Percentiles rank a stretch among this genome's conserved stretches.
These are phyloP conservation scores for Pimephales promelas DNA, from an alignment of 2,113 vertebrate species.

Conservation along the genomic window DNA sequence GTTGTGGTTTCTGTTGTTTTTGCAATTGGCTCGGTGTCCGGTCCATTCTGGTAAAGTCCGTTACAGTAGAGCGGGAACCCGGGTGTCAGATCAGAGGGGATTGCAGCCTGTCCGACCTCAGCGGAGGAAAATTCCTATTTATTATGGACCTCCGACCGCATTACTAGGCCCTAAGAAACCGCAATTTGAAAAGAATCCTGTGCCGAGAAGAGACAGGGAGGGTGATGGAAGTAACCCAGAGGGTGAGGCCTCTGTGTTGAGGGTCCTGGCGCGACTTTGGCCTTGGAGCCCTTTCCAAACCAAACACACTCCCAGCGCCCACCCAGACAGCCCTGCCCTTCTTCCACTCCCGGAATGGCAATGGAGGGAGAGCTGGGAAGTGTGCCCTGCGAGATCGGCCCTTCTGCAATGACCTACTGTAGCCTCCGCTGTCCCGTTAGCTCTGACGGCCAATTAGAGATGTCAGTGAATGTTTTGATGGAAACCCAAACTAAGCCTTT, in stretches of 20 bases:
- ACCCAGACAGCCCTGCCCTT: slow-evolving; percentile 51
- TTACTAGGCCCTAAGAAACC: slow-evolving; percentile 37
- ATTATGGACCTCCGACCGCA: slow-evolving; percentile 46
- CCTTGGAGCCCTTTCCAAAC: slow-evolving; percentile 52
- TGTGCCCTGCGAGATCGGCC: slow-evolving; percentile 7
- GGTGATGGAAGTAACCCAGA: slow-evolving; percentile 17
- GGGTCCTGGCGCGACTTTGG: slow-evolving; percentile 37
- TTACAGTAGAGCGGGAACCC: slow-evolving; percentile 11
- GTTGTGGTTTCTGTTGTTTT: slow-evolving; percentile 25
- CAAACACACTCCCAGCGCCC: slow-evolving; percentile 52
- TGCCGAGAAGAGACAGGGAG: slow-evolving; percentile 16
- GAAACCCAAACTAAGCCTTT: slow-evolving; percentile 19
- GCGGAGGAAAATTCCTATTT: slow-evolving; percentile 36
- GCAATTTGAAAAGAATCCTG: slow-evolving; percentile 33
- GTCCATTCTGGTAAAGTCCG: slow-evolving; percentile 29
- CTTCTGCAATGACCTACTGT: slow-evolving; percentile 7
- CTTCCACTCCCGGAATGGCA: slow-evolving; percentile 36
- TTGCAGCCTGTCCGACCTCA: slow-evolving; percentile 39
- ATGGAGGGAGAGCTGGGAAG: background rate
- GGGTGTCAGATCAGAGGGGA: slow-evolving; percentile 33
- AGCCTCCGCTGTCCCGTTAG: slow-evolving; percentile 15
- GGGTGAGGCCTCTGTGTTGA: slow-evolving; percentile 44
- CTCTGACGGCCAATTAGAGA: slow-evolving; percentile 21
- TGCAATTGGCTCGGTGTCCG: background rate
- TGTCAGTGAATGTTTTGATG: slow-evolving; percentile 31